phyloP scores from a whole-genome alignment of 2,113 vertebrate species.

The Genyomyrus donnyi region DNA sequence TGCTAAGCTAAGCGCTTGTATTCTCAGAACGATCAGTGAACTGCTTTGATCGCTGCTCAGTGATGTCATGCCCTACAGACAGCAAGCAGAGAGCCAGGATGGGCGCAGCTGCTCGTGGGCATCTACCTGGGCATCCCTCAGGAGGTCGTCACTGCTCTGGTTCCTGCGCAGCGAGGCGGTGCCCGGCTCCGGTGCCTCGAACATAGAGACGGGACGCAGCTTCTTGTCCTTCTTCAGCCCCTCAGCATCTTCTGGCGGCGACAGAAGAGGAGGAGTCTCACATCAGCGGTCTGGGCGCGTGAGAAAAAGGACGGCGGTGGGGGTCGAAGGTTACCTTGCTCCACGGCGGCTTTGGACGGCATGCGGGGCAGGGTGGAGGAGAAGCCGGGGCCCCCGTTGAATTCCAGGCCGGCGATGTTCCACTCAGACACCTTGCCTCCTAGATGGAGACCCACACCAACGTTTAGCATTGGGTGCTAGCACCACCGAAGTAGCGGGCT shows the following conservation, averaged over 20 bases:
- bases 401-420: conserved; percentile 55
- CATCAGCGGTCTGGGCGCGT: background rate
- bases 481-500: background rate
- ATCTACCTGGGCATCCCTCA: conserved; percentile 79
- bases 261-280: background rate
- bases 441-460: conserved; percentile 40
- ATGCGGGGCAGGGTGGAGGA: conserved; percentile 60
- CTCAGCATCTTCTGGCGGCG: conserved; percentile 61
- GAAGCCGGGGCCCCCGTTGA: conserved; percentile 54
- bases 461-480: background rate
- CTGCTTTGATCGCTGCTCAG: background rate
- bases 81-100: background rate
- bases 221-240: conserved; percentile 72
- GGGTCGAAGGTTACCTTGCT: conserved; percentile 58
- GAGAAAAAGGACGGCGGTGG: background rate
- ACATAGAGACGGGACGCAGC: conserved; percentile 84
- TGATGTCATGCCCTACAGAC: background rate
- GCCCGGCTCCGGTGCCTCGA: conserved; percentile 72
- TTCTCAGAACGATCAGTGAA: background rate
- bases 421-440: conserved; percentile 60
- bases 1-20: background rate
- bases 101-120: background rate
- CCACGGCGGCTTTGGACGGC: conserved; percentile 49
- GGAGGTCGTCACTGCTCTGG: conserved; percentile 91
- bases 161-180: conserved; percentile 75